Conservation (phyloP, 2,797 vertebrate genomes). For the Microctenopoma lineatum region DNA sequence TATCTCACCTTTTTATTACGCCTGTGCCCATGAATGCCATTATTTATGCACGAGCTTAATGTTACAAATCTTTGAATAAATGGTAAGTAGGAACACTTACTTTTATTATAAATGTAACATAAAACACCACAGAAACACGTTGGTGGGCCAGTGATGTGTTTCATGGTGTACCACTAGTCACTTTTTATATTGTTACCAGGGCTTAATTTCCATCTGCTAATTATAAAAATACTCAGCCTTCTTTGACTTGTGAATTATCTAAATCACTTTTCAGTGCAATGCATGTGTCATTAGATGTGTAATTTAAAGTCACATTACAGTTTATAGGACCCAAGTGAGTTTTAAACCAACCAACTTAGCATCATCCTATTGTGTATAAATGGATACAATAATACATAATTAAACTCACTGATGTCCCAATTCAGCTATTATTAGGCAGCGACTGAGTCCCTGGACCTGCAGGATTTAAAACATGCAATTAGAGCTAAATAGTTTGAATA, state of each 20-base stretch:
- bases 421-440: slow-evolving; percentile 31
- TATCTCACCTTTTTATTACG: slow-evolving; percentile 30
- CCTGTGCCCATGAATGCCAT: slow-evolving; percentile 23
- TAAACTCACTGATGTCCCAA: slow-evolving; percentile 25
- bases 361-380: slow-evolving; percentile 28
- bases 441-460: slow-evolving; percentile 27
- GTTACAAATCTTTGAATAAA: slow-evolving; percentile 23
- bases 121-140: background rate
- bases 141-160: background rate
- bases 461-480: slow-evolving; percentile 29
- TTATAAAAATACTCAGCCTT: slow-evolving; percentile 9
- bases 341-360: slow-evolving; percentile 34
- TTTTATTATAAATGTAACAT: background rate
- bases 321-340: slow-evolving; percentile 43
- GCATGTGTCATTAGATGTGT: slow-evolving; percentile 38
- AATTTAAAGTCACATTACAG: slow-evolving; percentile 46
- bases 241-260: slow-evolving; percentile 33
- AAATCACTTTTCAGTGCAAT: slow-evolving; percentile 43
- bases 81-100: slow-evolving; percentile 14
- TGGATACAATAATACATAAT: slow-evolving; percentile 35
- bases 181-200: background rate
- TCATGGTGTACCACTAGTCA: background rate
- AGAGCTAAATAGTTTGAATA: slow-evolving; percentile 19
- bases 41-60: background rate
- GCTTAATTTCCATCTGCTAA: background rate